Base-by-base conservation (phyloP, 2,113 vertebrate genomes). In the Eubucco bourcierii region DNA sequence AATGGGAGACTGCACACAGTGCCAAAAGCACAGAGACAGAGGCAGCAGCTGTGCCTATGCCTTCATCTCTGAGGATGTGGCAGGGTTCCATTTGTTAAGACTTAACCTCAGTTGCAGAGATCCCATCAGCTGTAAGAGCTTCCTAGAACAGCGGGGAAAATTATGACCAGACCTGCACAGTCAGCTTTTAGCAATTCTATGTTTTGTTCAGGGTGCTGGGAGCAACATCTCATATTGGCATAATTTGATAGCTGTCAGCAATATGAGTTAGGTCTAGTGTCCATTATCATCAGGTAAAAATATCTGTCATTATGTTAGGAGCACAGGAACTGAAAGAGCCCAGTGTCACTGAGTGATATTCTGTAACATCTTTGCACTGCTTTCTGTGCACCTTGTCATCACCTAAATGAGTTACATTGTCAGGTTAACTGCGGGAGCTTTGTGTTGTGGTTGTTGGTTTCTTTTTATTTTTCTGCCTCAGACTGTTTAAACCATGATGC, bases 121-220 rank as follows among this genome's bases (percentile, higher is more conserved):
- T 77, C 9, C 12, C 70, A 50, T 11, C 25, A 64, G 34, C 37
- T 88, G 29, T 55, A 73, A 88, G 47, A 55, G 27, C 33, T 41
- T 41, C 41, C 41, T 41, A 44, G 67, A 60, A 50, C 47, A 3
- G 39, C 0, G 0, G 12, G 6, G 1, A 55, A 37, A 59, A 33
- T 59, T 9, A 2, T 0, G 1, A 39, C 23, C 5, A 53, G 11
- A 34, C 27, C 28, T 52, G 27, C 0, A 0, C 29, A 33, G 19
- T n/a, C 52, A 37, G 9, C 20, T 78, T 82, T 77, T 55, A 88
- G 39, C 20, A 15, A 23, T 24, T 37, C 27, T 6, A 0, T 0
- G 2, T 52, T 80, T 63, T 58, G 47, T 39, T 56, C n/a, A 25
- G n/a, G 34, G 34, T 90, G 46, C n/a, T 84, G 70, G 6, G 37